Base-by-base conservation (phyloP, 2,888 invertebrate genomes). In the Halictus quadricinctus region DNA sequence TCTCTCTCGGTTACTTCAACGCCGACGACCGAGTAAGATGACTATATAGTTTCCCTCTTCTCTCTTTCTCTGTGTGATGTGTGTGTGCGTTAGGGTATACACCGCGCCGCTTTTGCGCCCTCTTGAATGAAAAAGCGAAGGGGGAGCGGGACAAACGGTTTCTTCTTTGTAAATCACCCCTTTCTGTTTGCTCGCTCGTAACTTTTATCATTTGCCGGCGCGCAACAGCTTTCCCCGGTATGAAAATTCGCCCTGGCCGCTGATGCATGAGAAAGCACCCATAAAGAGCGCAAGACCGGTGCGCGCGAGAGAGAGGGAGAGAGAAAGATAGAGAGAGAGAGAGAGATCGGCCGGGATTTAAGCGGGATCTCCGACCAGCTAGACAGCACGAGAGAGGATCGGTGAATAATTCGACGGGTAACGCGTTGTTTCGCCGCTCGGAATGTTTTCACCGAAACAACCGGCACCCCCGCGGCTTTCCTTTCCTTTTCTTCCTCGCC, bases 111-210 rank as follows among this genome's bases (percentile, higher is more conserved):
- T 80, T 89, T 89, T 88, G 76, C 82, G 82, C 88, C 85, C 87
- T 85, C 86, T 85, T 85, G 83, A 84, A 84, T 81, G 82, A 87
- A 86, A 84, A 66, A 85, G 80, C 79, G 81, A 76, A 70, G 76
- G 82, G 77, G 85, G 76, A 74, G 79, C 81, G 80, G 78, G 76
- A 88, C 81, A 84, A 86, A 77, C 86, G 79, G 86, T 83, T 84
- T 79, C 82, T 85, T 82, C 88, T 88, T 88, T 87, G 87, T 88
- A 88, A 88, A 83, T 83, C 88, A 83, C 86, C 86, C 86, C 85
- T 80, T 85, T 86, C 83, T 86, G 88, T 88, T 88, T 88, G 86
- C 86, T 81, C 80, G 77, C 85, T 83, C 88, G 85, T 88, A 87
- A 88, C 83, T 88, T 87, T 85, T 88, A 87, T 85, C 88, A 85